These are phyloP conservation scores for Zapornia atra DNA, from an alignment of 2,113 vertebrate genomes.

Conservation along the genomic window DNA sequence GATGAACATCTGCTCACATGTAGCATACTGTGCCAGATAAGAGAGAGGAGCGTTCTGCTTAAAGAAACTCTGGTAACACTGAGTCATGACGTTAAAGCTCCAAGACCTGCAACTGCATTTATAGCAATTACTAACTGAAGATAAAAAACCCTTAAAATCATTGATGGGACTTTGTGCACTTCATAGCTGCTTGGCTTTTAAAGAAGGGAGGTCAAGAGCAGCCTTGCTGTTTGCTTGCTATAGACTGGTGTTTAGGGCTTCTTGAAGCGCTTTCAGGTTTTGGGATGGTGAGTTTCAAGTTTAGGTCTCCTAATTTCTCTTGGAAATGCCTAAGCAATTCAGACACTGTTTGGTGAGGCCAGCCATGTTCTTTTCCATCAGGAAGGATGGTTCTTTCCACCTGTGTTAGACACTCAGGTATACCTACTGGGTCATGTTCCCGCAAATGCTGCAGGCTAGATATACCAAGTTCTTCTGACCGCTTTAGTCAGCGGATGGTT, in stretches of 20 bases:
- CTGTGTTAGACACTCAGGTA: background rate
- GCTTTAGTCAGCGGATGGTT: background rate
- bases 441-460: background rate
- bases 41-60: background rate
- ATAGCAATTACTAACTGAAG: background rate
- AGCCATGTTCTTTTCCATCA: background rate
- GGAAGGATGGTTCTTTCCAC: background rate
- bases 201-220: background rate
- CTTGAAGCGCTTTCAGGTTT: background rate
- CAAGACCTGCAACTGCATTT: background rate
- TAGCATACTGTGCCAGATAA: background rate
- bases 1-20: background rate
- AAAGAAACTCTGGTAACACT: background rate
- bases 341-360: background rate
- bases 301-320: background rate
- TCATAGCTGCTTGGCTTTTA: background rate
- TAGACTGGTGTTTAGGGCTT: background rate
- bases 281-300: background rate
- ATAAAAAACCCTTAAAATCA: background rate
- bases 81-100: background rate
- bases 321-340: background rate
- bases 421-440: background rate
- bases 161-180: background rate
- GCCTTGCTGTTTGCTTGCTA: background rate
- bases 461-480: background rate